Evolutionary conservation across 2,888 invertebrate genomes (phyloP).

Genomic region (Belgica antarctica): DNA sequence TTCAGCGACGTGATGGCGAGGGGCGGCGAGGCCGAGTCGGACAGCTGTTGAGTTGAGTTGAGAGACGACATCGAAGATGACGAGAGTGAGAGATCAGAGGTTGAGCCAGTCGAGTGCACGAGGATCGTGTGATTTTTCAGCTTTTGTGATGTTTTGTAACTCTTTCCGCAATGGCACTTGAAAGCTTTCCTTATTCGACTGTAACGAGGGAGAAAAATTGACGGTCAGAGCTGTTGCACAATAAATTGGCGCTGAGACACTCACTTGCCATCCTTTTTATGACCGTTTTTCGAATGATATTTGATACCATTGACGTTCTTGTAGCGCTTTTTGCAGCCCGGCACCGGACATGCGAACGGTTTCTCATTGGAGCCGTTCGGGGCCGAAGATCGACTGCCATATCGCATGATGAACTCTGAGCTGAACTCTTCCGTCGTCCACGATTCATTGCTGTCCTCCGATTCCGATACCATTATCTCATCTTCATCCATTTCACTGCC

Average conservation of each 20-base stretch:
- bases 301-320: constrained; percentile 87
- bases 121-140: constrained; percentile 67
- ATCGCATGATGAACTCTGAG: constrained; percentile 74
- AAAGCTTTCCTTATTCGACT: constrained; percentile 70
- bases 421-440: constrained; percentile 79
- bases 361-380: constrained; percentile 62
- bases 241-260: constrained; percentile 51
- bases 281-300: constrained; percentile 83
- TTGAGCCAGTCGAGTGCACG: constrained; percentile 49
- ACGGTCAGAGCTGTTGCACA: constrained; percentile 16
- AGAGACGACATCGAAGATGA: constrained; percentile 46
- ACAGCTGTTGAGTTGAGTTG: constrained; percentile 40
- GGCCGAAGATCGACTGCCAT: constrained; percentile 57
- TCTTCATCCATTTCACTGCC: constrained; percentile 72
- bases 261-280: constrained; percentile 80
- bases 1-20: constrained; percentile 34
- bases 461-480: constrained; percentile 66
- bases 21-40: constrained; percentile 47
- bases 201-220: constrained; percentile 1
- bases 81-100: constrained; percentile 43
- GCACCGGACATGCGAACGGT: constrained; percentile 80
- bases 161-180: constrained; percentile 82
- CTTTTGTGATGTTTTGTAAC: constrained; percentile 77
- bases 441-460: constrained; percentile 79
- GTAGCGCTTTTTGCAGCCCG: constrained; percentile 82